Percentiles rank a stretch among this genome's conserved stretches.
These are phyloP conservation scores for Cichladusa arquata DNA, from an alignment of 2,113 vertebrate species.

Conservation along the genomic window DNA sequence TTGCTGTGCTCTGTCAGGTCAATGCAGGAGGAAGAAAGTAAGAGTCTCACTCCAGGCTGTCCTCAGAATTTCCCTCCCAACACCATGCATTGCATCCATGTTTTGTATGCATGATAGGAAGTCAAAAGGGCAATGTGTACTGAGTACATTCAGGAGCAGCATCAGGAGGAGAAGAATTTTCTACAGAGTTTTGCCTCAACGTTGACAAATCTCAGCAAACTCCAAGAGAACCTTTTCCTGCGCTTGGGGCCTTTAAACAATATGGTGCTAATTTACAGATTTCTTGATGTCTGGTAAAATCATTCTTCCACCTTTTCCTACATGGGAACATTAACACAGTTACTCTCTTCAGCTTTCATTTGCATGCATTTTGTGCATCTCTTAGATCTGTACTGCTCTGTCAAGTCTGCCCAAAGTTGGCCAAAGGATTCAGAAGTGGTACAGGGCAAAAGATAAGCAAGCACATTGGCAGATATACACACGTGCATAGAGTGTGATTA, in stretches of 20 bases:
- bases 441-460: background rate
- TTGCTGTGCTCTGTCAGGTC: background rate
- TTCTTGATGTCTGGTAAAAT: background rate
- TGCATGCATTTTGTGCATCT: background rate
- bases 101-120: background rate
- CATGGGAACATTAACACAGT: background rate
- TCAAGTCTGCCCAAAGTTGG: background rate
- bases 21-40: background rate
- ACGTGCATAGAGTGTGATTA: background rate
- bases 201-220: background rate
- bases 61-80: background rate
- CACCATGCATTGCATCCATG: background rate
- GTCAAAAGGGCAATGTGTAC: background rate
- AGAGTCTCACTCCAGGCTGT: background rate
- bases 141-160: background rate
- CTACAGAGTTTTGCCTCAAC: background rate
- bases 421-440: background rate
- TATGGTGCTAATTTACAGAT: background rate
- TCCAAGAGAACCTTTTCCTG: background rate
- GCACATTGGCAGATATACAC: background rate
- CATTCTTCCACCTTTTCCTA: background rate
- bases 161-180: background rate
- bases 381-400: background rate
- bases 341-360: background rate
- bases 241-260: background rate